Conservation (phyloP, 1,140 invertebrate species). For the Drosophila repleta region DNA sequence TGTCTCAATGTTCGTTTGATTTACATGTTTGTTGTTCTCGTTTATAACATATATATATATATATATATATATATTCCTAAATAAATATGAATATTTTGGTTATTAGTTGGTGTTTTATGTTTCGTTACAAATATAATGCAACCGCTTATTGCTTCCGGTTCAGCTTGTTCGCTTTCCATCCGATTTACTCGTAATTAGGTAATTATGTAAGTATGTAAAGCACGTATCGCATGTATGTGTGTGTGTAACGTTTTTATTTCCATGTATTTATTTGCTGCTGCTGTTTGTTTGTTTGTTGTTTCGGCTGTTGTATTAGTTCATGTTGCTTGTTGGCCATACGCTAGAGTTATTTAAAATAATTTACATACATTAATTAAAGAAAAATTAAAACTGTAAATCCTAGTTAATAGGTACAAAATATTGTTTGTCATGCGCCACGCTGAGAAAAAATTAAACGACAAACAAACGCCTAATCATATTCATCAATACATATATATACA, state of each 20-base stretch:
- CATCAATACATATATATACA: conserved; percentile 22
- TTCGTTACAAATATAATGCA: conserved; percentile 14
- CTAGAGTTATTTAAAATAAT: conserved; percentile 42
- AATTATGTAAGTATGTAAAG: conserved; percentile 61
- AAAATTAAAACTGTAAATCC: conserved; percentile 40
- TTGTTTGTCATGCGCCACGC: conserved; percentile 42
- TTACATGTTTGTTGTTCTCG: conserved; percentile 8
- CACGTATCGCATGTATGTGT: conserved; percentile 71
- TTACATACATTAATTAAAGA: conserved; percentile 49
- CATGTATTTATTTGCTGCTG: conserved; percentile 4
- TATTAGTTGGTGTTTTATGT: not conserved
- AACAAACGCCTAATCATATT: conserved; percentile 35
- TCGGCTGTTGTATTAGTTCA: not conserved
- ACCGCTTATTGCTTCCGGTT: conserved; percentile 15
- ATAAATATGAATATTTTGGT: conserved; percentile 23
- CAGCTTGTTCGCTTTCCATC: not conserved
- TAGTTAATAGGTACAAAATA: conserved; percentile 53
- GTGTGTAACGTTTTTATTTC: conserved; percentile 38
- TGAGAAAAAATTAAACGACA: conserved; percentile 30
- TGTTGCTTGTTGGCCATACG: conserved; percentile 15
- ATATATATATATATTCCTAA: conserved; percentile 8
- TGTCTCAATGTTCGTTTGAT: conserved; percentile 15
- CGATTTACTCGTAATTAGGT: conserved; percentile 14
- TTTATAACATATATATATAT: too few species aligned
- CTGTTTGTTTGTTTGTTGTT: conserved; percentile 22